Percentiles rank a stretch among this genome's conserved stretches.
These are phyloP conservation scores for Tiphia femorata DNA, from an alignment of 2,888 invertebrate genomes.

Conservation along the genomic window DNA sequence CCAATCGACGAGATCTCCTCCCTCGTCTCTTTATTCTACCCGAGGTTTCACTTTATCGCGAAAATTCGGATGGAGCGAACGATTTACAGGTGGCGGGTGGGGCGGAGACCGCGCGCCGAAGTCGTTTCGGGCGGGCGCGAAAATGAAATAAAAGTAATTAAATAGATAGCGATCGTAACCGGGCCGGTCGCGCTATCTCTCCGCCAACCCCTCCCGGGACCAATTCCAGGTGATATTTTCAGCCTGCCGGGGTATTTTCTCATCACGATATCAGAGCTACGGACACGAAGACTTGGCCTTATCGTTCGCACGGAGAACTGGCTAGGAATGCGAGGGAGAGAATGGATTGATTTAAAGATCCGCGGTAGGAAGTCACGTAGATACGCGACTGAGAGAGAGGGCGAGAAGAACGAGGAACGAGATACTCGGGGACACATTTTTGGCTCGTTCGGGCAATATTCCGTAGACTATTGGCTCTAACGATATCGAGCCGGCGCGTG, in stretches of 20 bases:
- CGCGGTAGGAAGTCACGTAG: slow-evolving; percentile 18
- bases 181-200: background rate
- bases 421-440: no score
- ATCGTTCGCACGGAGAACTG: background rate
- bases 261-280: background rate
- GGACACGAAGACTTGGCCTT: background rate
- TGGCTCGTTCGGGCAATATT: no score
- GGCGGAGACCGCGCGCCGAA: no score
- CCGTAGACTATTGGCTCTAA: no score
- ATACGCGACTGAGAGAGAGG: background rate
- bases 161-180: background rate
- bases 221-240: background rate
- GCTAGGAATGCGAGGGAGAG: slow-evolving; percentile 11
- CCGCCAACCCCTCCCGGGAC: no score
- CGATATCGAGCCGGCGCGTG: no score
- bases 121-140: background rate
- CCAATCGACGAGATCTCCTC: no score
- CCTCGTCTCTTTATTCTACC: no score
- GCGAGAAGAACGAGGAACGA: background rate
- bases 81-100: no score
- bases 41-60: no score
- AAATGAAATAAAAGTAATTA: background rate
- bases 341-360: slow-evolving; percentile 27
- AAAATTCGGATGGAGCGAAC: no score
- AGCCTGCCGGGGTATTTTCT: background rate